Percentiles rank a stretch among this genome's conserved stretches.
Conservation (phyloP, 1,140 invertebrate genomes). For the Laupala kohalensis region DNA sequence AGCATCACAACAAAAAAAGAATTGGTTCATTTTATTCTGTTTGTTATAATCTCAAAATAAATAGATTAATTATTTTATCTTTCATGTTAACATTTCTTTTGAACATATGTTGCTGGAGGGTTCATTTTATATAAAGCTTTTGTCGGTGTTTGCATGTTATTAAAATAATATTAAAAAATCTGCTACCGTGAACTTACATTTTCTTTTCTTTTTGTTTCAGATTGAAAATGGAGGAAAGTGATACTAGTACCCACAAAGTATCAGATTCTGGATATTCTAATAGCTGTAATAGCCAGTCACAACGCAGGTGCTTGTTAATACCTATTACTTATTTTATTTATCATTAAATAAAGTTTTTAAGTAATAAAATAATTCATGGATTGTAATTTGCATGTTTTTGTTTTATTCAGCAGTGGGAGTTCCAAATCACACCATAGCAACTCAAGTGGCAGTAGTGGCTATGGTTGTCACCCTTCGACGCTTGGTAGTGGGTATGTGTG, state of each 20-base stretch:
- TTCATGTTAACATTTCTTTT: no score
- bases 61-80: no score
- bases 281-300: slow-evolving; percentile 60
- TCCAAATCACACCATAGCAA: slow-evolving; percentile 57
- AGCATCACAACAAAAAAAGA: no score
- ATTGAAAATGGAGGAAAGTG: slow-evolving; percentile 34
- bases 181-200: no score
- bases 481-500: slow-evolving; percentile 35
- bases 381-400: not conserved
- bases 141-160: no score
- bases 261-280: slow-evolving; percentile 66
- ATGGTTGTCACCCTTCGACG: slow-evolving; percentile 44
- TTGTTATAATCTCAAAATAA: no score
- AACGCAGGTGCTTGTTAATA: slow-evolving; percentile 42
- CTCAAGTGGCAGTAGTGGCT: slow-evolving; percentile 56
- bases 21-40: no score
- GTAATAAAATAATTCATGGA: not conserved
- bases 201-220: slow-evolving; percentile 14
- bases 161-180: no score
- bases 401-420: slow-evolving; percentile 45
- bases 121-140: no score
- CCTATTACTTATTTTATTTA: not conserved
- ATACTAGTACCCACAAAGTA: slow-evolving; percentile 43
- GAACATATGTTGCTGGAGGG: no score
- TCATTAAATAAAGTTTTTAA: not conserved